These are phyloP conservation scores for Cepaea hortensis DNA, from an alignment of 2,888 invertebrate genomes.

Conservation along the genomic window DNA sequence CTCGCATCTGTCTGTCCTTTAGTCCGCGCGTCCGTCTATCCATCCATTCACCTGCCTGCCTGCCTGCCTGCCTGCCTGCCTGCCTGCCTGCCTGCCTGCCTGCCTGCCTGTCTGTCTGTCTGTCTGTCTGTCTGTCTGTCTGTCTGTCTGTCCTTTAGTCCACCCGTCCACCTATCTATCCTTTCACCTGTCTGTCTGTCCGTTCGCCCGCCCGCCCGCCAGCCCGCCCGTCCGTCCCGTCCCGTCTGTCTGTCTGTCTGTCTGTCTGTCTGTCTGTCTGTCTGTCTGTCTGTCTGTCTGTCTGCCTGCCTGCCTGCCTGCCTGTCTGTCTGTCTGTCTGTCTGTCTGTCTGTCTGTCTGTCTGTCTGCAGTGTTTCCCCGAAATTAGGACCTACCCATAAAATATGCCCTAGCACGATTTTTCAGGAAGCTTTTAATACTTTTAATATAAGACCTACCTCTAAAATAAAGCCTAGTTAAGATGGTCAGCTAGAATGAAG, in stretches of 20 bases:
- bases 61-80: neutral
- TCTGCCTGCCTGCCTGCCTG: conserved; percentile 13
- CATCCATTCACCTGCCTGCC: neutral
- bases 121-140: conserved; percentile 8
- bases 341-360: conserved; percentile 19
- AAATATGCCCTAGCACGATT: too few species aligned
- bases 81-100: conserved; percentile 5
- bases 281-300: neutral
- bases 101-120: conserved; percentile 28
- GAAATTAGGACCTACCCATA: too few species aligned
- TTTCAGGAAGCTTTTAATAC: too few species aligned
- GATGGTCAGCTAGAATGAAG: too few species aligned
- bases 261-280: neutral
- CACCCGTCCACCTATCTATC: neutral
- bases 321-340: conserved; percentile 20
- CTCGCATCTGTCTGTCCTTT: neutral
- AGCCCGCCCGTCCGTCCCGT: neutral
- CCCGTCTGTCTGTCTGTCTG: conserved; percentile 18
- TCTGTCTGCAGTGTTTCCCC: too few species aligned
- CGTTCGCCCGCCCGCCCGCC: neutral
- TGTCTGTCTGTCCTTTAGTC: neutral
- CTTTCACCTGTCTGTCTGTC: neutral
- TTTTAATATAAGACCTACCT: too few species aligned
- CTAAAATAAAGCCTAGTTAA: too few species aligned
- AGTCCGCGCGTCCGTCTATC: neutral